Percentiles rank a stretch among this genome's conserved stretches.
These are phyloP conservation scores for Hirtodrosophila confusa DNA, from an alignment of 2,888 invertebrate species.

Conservation along the genomic window DNA sequence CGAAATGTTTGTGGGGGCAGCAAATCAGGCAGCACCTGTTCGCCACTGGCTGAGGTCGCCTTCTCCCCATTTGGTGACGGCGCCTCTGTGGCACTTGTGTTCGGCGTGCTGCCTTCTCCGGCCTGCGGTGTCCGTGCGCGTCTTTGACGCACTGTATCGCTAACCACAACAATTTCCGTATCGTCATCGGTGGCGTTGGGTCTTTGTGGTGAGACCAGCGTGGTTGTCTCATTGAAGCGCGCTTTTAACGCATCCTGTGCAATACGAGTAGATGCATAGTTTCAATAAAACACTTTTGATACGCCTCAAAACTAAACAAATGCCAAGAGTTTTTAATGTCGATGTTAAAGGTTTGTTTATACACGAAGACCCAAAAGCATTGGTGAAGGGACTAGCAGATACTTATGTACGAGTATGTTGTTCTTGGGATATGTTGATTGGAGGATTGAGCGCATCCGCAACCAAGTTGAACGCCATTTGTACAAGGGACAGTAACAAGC, in stretches of 20 bases:
- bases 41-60: conserved; percentile 37
- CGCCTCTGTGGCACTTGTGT: conserved; percentile 39
- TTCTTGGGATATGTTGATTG: conserved; percentile 43
- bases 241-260: conserved; percentile 74
- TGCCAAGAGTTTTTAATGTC: background rate
- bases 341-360: conserved; percentile 14
- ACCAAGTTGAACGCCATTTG: conserved; percentile 61
- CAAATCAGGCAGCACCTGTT: conserved; percentile 84
- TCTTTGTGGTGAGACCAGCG: conserved; percentile 42
- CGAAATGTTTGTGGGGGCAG: conserved; percentile 87
- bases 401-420: conserved; percentile 34
- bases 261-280: conserved; percentile 47
- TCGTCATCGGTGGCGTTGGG: conserved; percentile 72
- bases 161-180: conserved; percentile 86
- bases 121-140: conserved; percentile 83
- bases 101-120: conserved; percentile 53
- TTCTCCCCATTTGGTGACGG: conserved; percentile 42
- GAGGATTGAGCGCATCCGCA: conserved; percentile 62
- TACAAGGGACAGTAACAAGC: conserved; percentile 48
- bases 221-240: conserved; percentile 65
- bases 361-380: conserved; percentile 39
- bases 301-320: conserved; percentile 2
- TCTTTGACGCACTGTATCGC: conserved; percentile 87
- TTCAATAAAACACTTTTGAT: conserved; percentile 29
- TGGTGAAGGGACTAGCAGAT: conserved; percentile 42